These are phyloP conservation scores for Drosophila bocqueti DNA, from an alignment of 1,140 invertebrate genomes.

Conservation along the genomic window DNA sequence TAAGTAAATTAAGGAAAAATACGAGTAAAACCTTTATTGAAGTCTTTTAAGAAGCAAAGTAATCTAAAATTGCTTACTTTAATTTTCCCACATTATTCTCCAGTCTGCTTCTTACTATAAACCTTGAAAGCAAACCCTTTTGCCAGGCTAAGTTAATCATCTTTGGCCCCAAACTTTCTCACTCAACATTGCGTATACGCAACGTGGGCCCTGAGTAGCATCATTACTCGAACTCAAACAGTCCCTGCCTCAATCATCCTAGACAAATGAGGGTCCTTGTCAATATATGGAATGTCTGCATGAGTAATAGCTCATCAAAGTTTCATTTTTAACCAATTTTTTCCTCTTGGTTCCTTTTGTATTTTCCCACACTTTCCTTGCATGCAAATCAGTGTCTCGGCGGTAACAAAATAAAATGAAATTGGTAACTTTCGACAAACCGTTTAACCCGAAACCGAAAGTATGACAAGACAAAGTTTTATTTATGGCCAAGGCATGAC, in stretches of 20 bases:
- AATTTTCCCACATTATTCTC: background rate
- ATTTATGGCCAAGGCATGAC: constrained; percentile 23
- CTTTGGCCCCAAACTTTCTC: constrained; percentile 23
- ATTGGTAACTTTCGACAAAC: constrained; percentile 56
- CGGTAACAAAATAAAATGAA: constrained; percentile 43
- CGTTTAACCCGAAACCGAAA: constrained; percentile 52
- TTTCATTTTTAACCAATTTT: constrained; percentile 69
- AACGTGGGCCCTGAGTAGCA: constrained; percentile 12
- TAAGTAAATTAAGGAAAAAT: background rate
- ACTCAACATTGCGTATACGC: constrained; percentile 41
- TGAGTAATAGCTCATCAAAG: constrained; percentile 78
- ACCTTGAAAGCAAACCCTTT: background rate
- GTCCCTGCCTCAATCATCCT: constrained; percentile 41
- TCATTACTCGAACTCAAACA: constrained; percentile 22
- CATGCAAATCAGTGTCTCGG: constrained; percentile 49
- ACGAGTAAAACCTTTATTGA: background rate
- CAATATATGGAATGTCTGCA: constrained; percentile 55
- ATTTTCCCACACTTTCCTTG: constrained; percentile 22
- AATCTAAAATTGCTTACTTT: background rate
- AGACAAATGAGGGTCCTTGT: constrained; percentile 70
- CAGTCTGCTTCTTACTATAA: background rate
- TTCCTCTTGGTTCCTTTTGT: background rate
- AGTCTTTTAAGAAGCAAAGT: too few relatives aligned
- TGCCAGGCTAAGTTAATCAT: constrained; percentile 17
- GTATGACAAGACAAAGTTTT: constrained; percentile 46